Evolutionary conservation across 1,140 invertebrate genomes (phyloP), one percentile per base, ranked within the genome.

Genomic region (Lordiphosa collinella): DNA sequence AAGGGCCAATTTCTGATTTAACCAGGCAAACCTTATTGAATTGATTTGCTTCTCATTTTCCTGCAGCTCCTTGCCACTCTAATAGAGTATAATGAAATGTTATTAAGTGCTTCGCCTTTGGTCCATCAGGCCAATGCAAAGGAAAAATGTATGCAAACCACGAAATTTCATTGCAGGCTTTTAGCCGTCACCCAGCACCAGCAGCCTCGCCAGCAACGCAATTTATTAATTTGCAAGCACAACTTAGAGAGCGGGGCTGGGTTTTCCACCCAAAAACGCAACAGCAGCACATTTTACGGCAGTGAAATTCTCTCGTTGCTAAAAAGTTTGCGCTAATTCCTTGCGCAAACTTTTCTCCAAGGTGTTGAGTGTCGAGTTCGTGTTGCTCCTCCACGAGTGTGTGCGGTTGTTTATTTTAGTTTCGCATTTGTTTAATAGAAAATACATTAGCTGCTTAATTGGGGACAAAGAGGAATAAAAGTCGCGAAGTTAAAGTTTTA

Each of bases 251-350:
- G 36, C 29, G 25, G 12, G 41, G 48, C 29, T 9, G 25, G 8
- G 13, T 1, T n/a, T 9, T 6, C 4, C 7, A 29, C 16, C 13
- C 13, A 16, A 59, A 31, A 22, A 47, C 38, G 41, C 4, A 31
- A 57, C 8, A 38, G 46, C 34, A 10, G 48, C 10, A 31, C 40
- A 58, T 47, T 59, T 58, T 48, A 48, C 41, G 57, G 41, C 57
- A 65, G 40, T 18, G 41, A 61, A 46, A 67, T 59, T 53, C 53
- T 47, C 36, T 22, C 18, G 60, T 66, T 49, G 65, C 54, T 58
- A 32, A 38, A 61, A 84, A 82, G 61, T 84, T 80, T 63, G 38
- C 43, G 55, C 66, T 84, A 82, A 76, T 82, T 80, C 72, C 29
- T 80, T 32, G 6, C 34, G 14, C 53, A 55, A 82, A 71, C 52